These are phyloP conservation scores for Thamnophis sirtalis DNA, from an alignment of 2,113 vertebrate species.

Conservation along the genomic window DNA sequence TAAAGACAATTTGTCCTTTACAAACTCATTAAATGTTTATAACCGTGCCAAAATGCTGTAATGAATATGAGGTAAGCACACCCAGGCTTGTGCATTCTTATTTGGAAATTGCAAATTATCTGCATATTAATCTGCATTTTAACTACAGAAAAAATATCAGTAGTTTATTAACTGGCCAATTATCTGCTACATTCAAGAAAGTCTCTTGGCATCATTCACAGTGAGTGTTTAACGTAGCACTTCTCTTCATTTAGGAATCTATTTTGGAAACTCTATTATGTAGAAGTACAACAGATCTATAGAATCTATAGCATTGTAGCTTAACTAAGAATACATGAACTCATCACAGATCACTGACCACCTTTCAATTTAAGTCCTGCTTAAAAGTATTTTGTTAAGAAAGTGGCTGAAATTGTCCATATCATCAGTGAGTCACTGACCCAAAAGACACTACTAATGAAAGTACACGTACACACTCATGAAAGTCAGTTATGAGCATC, in stretches of 20 bases:
- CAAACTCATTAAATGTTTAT: conserved; percentile 70
- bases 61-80: conserved; percentile 56
- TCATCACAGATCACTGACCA: not conserved
- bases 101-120: conserved; percentile 37
- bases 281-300: not conserved
- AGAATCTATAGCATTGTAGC: not conserved
- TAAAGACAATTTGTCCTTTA: conserved; percentile 68
- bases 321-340: not conserved
- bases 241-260: not conserved
- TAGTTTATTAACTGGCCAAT: not conserved
- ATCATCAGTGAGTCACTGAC: not conserved
- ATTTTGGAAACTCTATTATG: not conserved
- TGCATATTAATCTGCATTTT: conserved; percentile 27
- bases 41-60: conserved; percentile 61
- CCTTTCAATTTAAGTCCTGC: not conserved
- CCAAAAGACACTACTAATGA: not conserved
- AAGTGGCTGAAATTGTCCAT: not conserved
- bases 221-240: not conserved
- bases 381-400: not conserved
- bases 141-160: conserved; percentile 23
- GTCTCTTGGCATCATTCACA: not conserved
- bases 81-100: conserved; percentile 40
- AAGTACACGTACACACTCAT: not conserved
- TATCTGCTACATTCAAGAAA: not conserved
- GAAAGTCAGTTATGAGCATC: not conserved